Percentiles rank a stretch among this genome's conserved stretches.
Evolutionary conservation across 2,113 vertebrate species (phyloP).

Genomic region (Solea solea): DNA sequence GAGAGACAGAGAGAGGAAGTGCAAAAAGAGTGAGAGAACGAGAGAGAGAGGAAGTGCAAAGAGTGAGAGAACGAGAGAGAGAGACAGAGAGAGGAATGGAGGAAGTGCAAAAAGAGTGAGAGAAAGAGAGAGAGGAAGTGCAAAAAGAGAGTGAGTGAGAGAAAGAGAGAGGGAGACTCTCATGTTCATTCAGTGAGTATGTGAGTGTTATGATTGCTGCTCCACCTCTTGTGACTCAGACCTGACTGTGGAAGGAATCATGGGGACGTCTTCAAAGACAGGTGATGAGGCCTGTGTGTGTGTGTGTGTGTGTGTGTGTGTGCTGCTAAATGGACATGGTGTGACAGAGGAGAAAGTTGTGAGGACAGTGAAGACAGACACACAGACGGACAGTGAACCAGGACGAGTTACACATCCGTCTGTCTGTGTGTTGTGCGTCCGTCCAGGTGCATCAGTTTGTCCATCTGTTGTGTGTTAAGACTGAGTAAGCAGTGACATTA

Average conservation of each 20-base stretch:
- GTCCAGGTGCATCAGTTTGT: conserved; percentile 41
- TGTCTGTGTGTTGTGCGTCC: conserved; percentile 1
- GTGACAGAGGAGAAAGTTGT: conserved; percentile 7
- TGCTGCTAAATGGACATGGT: conserved; percentile 1
- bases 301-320: conserved; percentile 4
- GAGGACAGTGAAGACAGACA: conserved; percentile 1
- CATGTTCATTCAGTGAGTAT: conserved; percentile 63
- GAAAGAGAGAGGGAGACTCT: conserved; percentile 47
- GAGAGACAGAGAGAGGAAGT: too few relatives aligned
- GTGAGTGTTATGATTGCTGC: conserved; percentile 47
- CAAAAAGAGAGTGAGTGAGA: conserved; percentile 6
- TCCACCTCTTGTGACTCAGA: conserved; percentile 53
- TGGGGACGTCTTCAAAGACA: conserved; percentile 70
- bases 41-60: too few relatives aligned
- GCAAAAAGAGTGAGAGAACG: too few relatives aligned
- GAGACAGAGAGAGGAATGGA: too few relatives aligned
- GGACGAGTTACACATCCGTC: neutral
- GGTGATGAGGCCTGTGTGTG: conserved; percentile 25
- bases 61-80: too few relatives aligned
- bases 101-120: too few relatives aligned
- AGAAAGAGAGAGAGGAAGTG: neutral
- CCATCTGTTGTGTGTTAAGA: conserved; percentile 36
- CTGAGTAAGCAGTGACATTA: conserved; percentile 45
- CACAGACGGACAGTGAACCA: neutral
- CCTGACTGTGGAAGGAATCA: conserved; percentile 57